phyloP scores from a whole-genome alignment of 2,888 invertebrate species.

The Himalopsyche anomala region DNA sequence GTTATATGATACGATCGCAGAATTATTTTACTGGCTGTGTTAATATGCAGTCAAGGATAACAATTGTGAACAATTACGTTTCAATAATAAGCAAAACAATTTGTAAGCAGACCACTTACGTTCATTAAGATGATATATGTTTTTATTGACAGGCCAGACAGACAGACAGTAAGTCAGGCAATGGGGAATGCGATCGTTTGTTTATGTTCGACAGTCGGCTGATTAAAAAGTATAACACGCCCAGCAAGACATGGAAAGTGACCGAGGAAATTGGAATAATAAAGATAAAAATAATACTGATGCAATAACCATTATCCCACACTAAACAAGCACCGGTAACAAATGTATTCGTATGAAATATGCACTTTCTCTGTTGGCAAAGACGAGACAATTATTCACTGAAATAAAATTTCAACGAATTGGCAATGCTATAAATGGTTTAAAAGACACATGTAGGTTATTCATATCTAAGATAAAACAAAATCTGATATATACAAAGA shows the following conservation, averaged over 20 bases:
- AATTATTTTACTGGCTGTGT: too few species aligned
- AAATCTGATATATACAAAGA: too few species aligned
- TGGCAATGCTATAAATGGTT: too few species aligned
- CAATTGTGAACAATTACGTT: too few species aligned
- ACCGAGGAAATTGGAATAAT: neutral
- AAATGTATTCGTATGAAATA: neutral
- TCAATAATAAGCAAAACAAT: neutral
- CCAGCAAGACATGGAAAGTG: neutral
- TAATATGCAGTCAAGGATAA: too few species aligned
- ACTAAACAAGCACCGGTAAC: neutral
- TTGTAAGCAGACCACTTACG: neutral
- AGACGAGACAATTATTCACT: too few species aligned
- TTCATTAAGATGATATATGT: conserved; percentile 3
- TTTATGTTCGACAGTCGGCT: neutral
- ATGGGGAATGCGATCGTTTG: conserved; percentile 1
- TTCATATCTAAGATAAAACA: too few species aligned
- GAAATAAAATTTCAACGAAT: too few species aligned
- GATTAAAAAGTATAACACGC: neutral
- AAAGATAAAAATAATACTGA: neutral
- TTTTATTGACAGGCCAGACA: neutral
- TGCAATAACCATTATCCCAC: neutral
- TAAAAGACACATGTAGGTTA: too few species aligned
- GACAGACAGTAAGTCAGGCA: neutral
- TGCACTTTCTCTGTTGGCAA: neutral
- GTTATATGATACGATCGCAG: too few species aligned